Base-by-base conservation (phyloP, 2,888 invertebrate genomes). In the Clivina fossor region DNA sequence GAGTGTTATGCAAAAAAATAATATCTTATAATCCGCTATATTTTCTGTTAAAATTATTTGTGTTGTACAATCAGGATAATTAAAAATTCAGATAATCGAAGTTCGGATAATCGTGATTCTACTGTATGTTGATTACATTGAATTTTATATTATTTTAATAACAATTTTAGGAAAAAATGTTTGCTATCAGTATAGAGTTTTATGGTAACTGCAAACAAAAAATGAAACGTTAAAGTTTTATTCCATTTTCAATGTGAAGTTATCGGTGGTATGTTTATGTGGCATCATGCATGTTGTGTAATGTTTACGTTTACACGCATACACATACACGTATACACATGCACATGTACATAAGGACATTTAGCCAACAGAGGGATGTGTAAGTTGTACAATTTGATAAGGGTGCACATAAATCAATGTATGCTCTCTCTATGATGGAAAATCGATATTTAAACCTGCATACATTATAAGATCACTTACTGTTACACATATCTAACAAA, bases 381-480 rank as follows among this genome's bases (percentile, higher is more conserved):
- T 18, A 16, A 18, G 20, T 22, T 19, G 32, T 11, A 46, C 19
- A 35, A 50, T 41, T 40, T 50, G 50, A 50, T 50, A 50, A 41
- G 50, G 41, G 35, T 38, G 26, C 16, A 13, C 41, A 37, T 50
- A 41, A 50, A 40, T 50, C 50, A 50, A 41, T 50, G 41, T 41
- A 50, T 40, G 32, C 33, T 32, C 33, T 19, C 33, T 32, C 33
- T 47, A 47, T 33, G 47, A 38, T 49, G 50, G 28, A 28, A 50
- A 30, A 50, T 32, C 50, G 35, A 50, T 50, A 50, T 50, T 33
- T 32, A 40, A 40, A 41, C 32, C 50, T 50, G 11, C 22, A 50
- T 50, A 32, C 32, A 50, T 41, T 40, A 41, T 50, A 32, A 40
- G 41, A 50, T 28, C 40, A 50, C 32, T 41, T 19, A 30, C 8